Evolutionary conservation across 2,888 invertebrate species (phyloP), one percentile per base, ranked within the genome.

Genomic region (Mylabris sibirica): DNA sequence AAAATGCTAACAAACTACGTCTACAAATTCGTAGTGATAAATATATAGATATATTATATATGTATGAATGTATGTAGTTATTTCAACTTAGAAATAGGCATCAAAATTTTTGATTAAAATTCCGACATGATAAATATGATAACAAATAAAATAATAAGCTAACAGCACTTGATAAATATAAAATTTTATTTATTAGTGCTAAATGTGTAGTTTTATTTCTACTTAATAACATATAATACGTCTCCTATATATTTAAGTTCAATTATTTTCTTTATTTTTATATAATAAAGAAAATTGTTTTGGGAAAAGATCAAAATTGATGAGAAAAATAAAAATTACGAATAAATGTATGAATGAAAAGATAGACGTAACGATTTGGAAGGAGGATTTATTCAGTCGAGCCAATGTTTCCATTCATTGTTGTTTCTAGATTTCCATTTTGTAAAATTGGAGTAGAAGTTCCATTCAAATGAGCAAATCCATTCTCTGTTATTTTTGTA

Each of bases 401-500:
- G 60, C 63, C 64, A 64, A 61, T 60, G 63, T 73, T 73, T 60
- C 74, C 74, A 63, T 74, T 75, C 57, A 74, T 61, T 24, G 63
- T 64, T 66, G 66, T 77, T 30, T 78, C 75, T 65, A 76, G 67
- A 64, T 77, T 78, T 17, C 80, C 80, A 64, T 81, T 81, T 60
- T 74, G 75, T 11, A 72, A n/a, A 60, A 71, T 49, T 26, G 78
- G 78, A 60, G 79, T 78, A 59, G 77, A 77, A 59, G 73, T 74
- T 14, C 80, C 81, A 72, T 80, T 83, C 67, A 74, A 70, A 66
- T 72, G 75, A 67, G 75, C 76, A 66, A 79, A 81, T 63, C 81
- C 82, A 69, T 82, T 83, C 71, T 78, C 76, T 65, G 77, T 68
- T 59, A 77, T 76, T 75, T 83, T 83, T 41, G 81, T 83, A 49